Evolutionary conservation across 1,140 invertebrate genomes (phyloP).

Genomic region (Psilanteris sp.): DNA sequence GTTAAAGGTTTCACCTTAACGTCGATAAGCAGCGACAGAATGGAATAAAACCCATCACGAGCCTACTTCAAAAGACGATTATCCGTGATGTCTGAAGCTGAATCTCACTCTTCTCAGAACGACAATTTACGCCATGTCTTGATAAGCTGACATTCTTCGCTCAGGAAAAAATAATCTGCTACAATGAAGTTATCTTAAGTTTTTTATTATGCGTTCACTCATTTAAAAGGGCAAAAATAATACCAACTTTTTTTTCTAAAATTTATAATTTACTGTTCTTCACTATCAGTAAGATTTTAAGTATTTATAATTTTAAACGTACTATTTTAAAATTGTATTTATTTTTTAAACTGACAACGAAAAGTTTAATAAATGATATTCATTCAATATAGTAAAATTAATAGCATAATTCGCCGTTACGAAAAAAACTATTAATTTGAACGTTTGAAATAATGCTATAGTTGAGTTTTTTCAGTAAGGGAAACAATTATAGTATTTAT

Average conservation of each 20-base stretch:
- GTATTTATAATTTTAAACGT: no score
- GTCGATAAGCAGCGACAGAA: slow-evolving; percentile 39
- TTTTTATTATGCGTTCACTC: slow-evolving; percentile 48
- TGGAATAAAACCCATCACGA: slow-evolving; percentile 39
- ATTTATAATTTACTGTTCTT: slow-evolving; percentile 41
- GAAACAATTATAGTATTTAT: no score
- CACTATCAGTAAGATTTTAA: neutral
- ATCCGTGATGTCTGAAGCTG: slow-evolving; percentile 35
- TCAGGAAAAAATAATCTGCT: slow-evolving; percentile 55
- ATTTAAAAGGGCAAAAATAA: slow-evolving; percentile 12
- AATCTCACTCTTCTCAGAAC: slow-evolving; percentile 4
- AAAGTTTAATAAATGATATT: no score
- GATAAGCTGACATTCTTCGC: slow-evolving; percentile 58
- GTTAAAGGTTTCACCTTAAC: slow-evolving; percentile 36
- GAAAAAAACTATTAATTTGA: no score
- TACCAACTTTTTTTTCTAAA: slow-evolving; percentile 35
- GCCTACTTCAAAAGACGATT: slow-evolving; percentile 40
- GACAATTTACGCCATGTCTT: slow-evolving; percentile 34
- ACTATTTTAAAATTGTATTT: no score
- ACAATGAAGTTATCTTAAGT: slow-evolving; percentile 54
- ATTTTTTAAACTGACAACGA: no score
- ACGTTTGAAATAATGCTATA: no score
- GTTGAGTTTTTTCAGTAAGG: no score
- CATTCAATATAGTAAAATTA: no score
- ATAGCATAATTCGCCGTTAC: no score